A percentile compares a stretch with the other conserved stretches of the same genome.
These are phyloP conservation scores for Phasianus colchicus DNA, from an alignment of 2,113 vertebrate species.

Conservation along the genomic window DNA sequence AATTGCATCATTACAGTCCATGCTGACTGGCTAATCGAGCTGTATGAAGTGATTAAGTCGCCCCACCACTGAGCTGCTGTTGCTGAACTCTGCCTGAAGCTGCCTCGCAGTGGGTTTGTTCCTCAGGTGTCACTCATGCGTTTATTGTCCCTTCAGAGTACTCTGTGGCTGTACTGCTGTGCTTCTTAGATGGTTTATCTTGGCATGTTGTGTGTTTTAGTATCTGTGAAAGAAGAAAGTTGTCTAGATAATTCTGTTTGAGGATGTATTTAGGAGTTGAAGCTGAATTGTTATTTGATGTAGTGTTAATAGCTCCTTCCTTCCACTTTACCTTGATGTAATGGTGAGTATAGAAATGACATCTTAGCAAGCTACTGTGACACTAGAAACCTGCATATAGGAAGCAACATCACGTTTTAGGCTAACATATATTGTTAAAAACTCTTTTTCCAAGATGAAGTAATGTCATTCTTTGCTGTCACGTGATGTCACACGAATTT, in stretches of 20 bases:
- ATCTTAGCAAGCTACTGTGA: background rate
- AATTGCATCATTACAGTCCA: background rate
- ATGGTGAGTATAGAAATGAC: background rate
- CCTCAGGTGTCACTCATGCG: background rate
- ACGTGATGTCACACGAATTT: background rate
- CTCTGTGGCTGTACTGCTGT: background rate
- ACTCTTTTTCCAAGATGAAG: background rate
- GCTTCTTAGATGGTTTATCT: background rate
- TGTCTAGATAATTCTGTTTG: background rate
- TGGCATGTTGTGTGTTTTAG: background rate
- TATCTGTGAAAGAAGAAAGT: background rate
- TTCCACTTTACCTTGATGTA: background rate
- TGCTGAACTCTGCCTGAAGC: background rate
- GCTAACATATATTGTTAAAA: background rate
- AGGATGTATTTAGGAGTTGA: background rate
- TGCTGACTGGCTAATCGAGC: background rate
- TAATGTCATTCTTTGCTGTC: background rate
- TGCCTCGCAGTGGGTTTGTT: background rate
- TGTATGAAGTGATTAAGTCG: background rate
- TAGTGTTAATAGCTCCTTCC: background rate
- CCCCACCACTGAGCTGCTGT: background rate
- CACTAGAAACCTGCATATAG: background rate
- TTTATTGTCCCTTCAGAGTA: background rate
- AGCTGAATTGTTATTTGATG: background rate
- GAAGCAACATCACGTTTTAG: background rate